These are phyloP conservation scores for Amiota communis DNA, from an alignment of 2,888 invertebrate species.

Conservation along the genomic window DNA sequence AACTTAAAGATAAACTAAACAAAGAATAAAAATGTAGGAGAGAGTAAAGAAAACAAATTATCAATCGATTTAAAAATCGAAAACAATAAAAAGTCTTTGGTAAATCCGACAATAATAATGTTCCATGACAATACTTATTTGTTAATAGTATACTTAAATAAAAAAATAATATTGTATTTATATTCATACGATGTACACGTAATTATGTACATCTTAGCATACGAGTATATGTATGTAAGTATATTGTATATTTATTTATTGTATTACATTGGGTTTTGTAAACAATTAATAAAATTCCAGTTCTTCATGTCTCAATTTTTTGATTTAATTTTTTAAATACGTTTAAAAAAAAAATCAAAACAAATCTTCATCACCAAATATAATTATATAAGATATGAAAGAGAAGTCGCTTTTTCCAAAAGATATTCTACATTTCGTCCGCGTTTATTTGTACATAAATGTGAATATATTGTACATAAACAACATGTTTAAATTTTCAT, in stretches of 20 bases:
- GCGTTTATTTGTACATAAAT: too few species aligned
- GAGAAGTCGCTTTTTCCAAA: too few species aligned
- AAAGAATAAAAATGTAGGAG: not conserved
- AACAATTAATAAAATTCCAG: conserved; percentile 17
- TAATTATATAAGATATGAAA: too few species aligned
- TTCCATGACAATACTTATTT: conserved; percentile 19
- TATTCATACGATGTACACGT: conserved; percentile 48
- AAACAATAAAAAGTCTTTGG: conserved; percentile 2
- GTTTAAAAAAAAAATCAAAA: too few species aligned
- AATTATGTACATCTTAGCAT: conserved; percentile 34
- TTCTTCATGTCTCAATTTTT: too few species aligned
- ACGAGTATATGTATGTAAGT: conserved; percentile 33
- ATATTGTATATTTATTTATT: conserved; percentile 24
- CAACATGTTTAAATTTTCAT: too few species aligned
- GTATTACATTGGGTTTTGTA: not conserved
- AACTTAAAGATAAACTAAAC: conserved; percentile 32
- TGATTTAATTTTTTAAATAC: too few species aligned
- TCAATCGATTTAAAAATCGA: not conserved
- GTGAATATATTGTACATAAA: too few species aligned
- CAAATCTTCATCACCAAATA: too few species aligned
- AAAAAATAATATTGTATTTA: conserved; percentile 42
- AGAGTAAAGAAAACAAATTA: conserved; percentile 34
- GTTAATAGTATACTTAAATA: not conserved
- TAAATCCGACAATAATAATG: conserved; percentile 11
- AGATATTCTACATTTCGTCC: too few species aligned